These are phyloP conservation scores for Lamellibrachia columna DNA, from an alignment of 2,888 invertebrate species.

Conservation along the genomic window DNA sequence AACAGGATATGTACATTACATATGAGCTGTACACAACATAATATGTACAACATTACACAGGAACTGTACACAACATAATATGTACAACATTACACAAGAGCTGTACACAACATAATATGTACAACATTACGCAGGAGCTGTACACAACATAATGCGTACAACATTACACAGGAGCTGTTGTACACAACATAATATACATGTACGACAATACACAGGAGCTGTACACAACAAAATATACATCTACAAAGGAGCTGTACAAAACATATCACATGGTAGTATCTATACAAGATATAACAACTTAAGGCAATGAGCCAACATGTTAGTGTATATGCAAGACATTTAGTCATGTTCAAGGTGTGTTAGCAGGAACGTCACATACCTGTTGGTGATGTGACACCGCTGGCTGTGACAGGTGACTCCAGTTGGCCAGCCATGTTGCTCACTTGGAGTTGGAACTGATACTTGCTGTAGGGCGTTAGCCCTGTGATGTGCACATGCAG, in stretches of 20 bases:
- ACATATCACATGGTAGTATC: too few species aligned
- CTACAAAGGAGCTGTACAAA: too few species aligned
- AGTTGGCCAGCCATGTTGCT: slow-evolving; percentile 54
- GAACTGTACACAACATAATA: too few species aligned
- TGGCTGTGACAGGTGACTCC: slow-evolving; percentile 17
- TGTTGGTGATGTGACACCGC: background rate
- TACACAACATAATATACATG: too few species aligned
- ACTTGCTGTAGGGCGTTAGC: slow-evolving; percentile 57
- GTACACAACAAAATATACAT: too few species aligned
- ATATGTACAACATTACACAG: background rate
- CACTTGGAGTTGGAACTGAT: slow-evolving; percentile 56
- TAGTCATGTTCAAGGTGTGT: background rate
- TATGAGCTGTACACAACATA: background rate
- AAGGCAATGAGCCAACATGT: background rate
- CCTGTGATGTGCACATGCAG: slow-evolving; percentile 40
- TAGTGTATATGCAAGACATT: background rate
- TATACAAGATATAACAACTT: too few species aligned
- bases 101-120: too few species aligned
- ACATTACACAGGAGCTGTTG: too few species aligned
- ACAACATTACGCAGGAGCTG: too few species aligned
- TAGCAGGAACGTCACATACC: background rate
- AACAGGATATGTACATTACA: background rate
- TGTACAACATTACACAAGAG: too few species aligned
- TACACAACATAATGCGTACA: too few species aligned
- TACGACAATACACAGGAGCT: too few species aligned